Evolutionary conservation across 1,140 invertebrate species (phyloP).

Genomic region (Formica selysi): DNA sequence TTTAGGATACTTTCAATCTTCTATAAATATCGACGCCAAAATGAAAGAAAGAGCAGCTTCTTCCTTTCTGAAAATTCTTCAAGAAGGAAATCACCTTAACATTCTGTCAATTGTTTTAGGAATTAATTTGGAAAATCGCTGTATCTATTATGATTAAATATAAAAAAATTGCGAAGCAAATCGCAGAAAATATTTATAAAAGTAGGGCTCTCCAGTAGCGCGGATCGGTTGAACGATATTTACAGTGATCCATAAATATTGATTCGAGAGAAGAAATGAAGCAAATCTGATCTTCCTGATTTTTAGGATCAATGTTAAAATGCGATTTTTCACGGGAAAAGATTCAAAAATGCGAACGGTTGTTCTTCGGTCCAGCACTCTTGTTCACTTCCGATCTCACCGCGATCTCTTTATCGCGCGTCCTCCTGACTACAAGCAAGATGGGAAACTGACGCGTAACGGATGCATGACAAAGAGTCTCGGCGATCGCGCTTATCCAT

Average conservation of each 20-base stretch:
- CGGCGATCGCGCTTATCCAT: constrained; percentile 32
- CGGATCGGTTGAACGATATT: neutral
- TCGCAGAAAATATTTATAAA: neutral
- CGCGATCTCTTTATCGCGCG: neutral
- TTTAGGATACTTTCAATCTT: constrained; percentile 11
- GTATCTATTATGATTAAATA: neutral
- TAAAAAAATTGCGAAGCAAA: neutral
- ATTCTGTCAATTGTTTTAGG: neutral
- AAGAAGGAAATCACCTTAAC: neutral
- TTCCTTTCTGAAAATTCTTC: constrained; percentile 5
- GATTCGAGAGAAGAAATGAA: neutral
- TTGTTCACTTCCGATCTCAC: neutral
- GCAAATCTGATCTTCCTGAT: neutral
- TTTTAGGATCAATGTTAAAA: neutral
- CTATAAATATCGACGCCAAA: constrained; percentile 27
- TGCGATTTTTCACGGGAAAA: neutral
- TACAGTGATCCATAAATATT: neutral
- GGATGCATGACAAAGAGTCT: constrained; percentile 31
- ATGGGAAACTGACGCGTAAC: constrained; percentile 51
- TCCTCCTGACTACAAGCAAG: constrained; percentile 16
- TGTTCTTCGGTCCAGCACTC: neutral
- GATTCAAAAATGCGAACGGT: neutral
- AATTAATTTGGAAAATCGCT: neutral
- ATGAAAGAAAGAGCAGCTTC: neutral
- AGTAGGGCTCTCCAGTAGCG: neutral